Conservation (phyloP, 1,140 invertebrate genomes). For the Temnothorax curvispinosus region DNA sequence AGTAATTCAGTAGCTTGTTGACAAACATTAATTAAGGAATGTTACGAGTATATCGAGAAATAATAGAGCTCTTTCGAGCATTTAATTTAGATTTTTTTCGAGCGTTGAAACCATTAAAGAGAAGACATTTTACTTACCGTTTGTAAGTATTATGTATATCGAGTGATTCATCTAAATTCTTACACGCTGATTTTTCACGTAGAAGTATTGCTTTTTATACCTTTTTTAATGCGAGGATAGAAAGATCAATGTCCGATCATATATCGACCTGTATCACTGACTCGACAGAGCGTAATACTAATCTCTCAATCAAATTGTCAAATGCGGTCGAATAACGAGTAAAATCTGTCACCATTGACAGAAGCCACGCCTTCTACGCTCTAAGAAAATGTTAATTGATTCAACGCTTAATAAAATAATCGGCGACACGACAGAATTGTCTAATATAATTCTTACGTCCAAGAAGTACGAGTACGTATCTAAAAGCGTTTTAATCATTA, state of each 20-base stretch:
- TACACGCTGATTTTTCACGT: constrained; percentile 40
- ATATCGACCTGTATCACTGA: constrained; percentile 27
- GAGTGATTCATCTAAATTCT: constrained; percentile 24
- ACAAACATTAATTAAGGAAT: constrained; percentile 35
- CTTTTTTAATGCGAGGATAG: constrained; percentile 19
- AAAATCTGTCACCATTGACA: neutral
- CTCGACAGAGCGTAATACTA: neutral
- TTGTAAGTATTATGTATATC: constrained; percentile 35
- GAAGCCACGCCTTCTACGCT: neutral
- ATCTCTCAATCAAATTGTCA: constrained; percentile 12
- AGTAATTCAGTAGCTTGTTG: constrained; percentile 54
- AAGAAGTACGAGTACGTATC: neutral
- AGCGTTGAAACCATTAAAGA: constrained; percentile 12
- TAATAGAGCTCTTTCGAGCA: constrained; percentile 21
- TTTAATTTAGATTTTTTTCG: constrained; percentile 39
- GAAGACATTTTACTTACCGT: neutral
- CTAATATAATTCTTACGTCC: neutral
- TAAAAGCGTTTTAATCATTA: neutral
- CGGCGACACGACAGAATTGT: neutral
- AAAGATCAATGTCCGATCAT: constrained; percentile 13
- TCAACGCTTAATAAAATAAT: constrained; percentile 16
- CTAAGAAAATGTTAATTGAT: constrained; percentile 19
- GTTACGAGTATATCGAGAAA: constrained; percentile 38
- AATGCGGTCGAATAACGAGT: neutral
- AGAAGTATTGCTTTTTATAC: constrained; percentile 53